phyloP scores from a whole-genome alignment of 2,888 invertebrate genomes.

The Callyntrura guangdongensis region DNA sequence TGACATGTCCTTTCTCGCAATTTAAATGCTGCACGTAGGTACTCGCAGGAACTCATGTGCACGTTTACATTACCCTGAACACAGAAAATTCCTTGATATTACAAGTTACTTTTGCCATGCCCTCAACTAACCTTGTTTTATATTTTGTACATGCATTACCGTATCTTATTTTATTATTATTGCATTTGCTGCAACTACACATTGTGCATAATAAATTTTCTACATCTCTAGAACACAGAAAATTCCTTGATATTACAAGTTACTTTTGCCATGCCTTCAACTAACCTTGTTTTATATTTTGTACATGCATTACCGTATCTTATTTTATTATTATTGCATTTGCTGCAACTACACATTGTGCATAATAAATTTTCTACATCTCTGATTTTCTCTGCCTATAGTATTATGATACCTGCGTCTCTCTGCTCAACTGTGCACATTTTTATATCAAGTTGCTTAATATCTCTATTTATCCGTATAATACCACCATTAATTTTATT shows the following conservation, averaged over 20 bases:
- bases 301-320: background rate
- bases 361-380: constrained; percentile 22
- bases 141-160: constrained; percentile 11
- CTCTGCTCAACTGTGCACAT: background rate
- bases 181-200: constrained; percentile 14
- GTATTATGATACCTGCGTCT: background rate
- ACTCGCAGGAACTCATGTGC: constrained; percentile 17
- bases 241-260: background rate
- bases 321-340: constrained; percentile 16
- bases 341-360: constrained; percentile 2
- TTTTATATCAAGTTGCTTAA: background rate
- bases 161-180: background rate
- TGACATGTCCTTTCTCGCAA: constrained; percentile 31
- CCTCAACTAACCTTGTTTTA: constrained; percentile 36
- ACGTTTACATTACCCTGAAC: background rate
- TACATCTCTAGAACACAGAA: too few species aligned
- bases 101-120: background rate
- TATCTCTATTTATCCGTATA: background rate
- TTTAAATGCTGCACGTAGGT: background rate
- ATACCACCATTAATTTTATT: constrained; percentile 1
- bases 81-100: background rate
- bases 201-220: constrained; percentile 27
- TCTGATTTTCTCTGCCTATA: background rate
- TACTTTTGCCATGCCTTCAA: background rate
- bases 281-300: constrained; percentile 40